Base-by-base conservation (phyloP, 2,113 vertebrate genomes). In the Anseranas semipalmata region DNA sequence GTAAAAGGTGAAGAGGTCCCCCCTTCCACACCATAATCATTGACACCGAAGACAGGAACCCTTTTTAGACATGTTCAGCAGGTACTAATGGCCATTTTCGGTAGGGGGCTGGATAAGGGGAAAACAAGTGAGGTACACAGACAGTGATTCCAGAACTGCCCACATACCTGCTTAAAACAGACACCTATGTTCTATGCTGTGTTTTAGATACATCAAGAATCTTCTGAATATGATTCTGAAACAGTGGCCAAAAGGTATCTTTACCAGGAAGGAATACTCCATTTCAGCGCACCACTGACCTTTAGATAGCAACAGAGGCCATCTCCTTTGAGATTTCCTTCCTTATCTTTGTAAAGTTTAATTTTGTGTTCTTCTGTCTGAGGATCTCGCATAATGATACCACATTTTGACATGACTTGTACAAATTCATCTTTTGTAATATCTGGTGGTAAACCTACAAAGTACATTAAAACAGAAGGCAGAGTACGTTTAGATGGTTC, bases 281-380 rank as follows among this genome's bases (percentile, higher is more conserved):
- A 48, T 50, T 71, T 72, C 62, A 85, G 12, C 9, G 70, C 13
- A 83, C 33, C 95, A 98, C 98, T 90, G n/a, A 99, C 99, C 99
- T 99, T 99, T 22, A 99, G 98, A 93, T 99, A 99, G 97, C 99
- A 99, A 97, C 99, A 99, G 85, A 99, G 98, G 16, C 99, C 99
- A 25, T 99, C 99, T 87, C 99, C 99, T 97, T 99, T 99, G 87
- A 99, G 99, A 96, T 99, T 99, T 72, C 99, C 99, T 59, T 99
- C 98, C 85, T 97, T 98, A 97, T 99, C 99, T 97, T 99, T 99
- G 96, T 99, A 99, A 33, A 99, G 98, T 94, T 99, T 99, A 85
- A 99, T 98, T 96, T 99, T 99, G 96, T 98, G 99, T 83, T 99
- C 99, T 88, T 99, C 99, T 9, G 98, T 99, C 59, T 99, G 97